Base-by-base conservation (phyloP, 2,888 invertebrate genomes). In the Ophraella communa region DNA sequence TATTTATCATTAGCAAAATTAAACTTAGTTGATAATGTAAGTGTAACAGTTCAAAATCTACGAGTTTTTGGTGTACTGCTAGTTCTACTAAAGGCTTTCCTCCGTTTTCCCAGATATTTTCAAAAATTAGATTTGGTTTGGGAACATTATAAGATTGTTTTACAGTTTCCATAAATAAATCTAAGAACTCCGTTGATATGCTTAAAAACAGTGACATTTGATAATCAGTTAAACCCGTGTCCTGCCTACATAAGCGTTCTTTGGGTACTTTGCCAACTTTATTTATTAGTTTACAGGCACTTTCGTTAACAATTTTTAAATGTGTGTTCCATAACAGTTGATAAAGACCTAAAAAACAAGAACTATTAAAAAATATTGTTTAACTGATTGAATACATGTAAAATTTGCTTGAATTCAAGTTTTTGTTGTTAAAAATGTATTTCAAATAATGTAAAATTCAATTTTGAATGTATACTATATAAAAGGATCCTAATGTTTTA, bases 241-340 rank as follows among this genome's bases (percentile, higher is more conserved):
- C 92, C 83, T 93, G 93, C 62, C 87, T 83, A 72, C 94, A 94
- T 55, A 95, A 83, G 68, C 91, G 87, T 74, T 95, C 95, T 80
- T 93, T 94, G 0, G 95, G 95, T 55, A 93, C 82, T 80, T 93
- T 92, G 0, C 95, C 93, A 3, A 90, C 88, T 83, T 91, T 95
- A 76, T 92, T 93, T 69, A 90, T 88, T 18, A 95, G 84, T 72
- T 91, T 89, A 66, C 91, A 90, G 20, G 89, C 85, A 1, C 89
- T 85, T 83, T 94, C 92, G 75, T 95, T 88, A 17, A 89, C 86
- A 74, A 92, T 91, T 77, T 90, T 91, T n/a, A 96, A 83, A 76
- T 95, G 93, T 57, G 94, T 91, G 56, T 91, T 91, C 96, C 96
- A 97, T 71, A 96, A 85, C 78, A 97, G 88, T 68, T 90, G 90